phyloP scores from a whole-genome alignment of 2,113 vertebrate species.

The Arvicanthis niloticus region DNA sequence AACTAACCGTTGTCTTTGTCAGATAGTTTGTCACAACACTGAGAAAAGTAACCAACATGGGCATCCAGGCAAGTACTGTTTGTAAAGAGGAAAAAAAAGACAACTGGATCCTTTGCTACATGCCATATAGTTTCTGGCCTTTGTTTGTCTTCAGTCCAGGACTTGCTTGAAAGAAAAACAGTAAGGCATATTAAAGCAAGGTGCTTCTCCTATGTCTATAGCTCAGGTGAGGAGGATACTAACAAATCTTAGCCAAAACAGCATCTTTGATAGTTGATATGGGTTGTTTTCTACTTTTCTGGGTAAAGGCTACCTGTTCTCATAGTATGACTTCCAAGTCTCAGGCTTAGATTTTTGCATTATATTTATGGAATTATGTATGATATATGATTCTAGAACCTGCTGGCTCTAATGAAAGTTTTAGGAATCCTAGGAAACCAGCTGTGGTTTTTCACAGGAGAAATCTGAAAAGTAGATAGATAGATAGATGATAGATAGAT shows the following conservation, averaged over 20 bases:
- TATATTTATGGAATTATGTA: constrained; percentile 15
- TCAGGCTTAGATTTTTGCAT: not conserved
- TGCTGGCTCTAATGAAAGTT: constrained; percentile 59
- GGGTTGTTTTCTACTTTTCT: not conserved
- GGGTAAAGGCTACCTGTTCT: not conserved
- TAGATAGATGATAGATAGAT: not conserved
- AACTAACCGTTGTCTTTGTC: not conserved
- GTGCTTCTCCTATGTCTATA: not conserved
- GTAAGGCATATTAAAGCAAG: not conserved
- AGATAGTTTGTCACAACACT: not conserved
- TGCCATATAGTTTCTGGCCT: not conserved
- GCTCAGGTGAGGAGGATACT: not conserved
- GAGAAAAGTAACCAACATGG: not conserved
- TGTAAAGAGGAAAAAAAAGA: constrained; percentile 1
- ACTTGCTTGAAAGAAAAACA: constrained; percentile 17
- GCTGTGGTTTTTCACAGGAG: not conserved
- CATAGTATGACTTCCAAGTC: not conserved
- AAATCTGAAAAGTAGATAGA: not conserved
- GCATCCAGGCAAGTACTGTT: not conserved
- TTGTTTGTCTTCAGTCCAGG: not conserved
- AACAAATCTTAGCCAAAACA: constrained; percentile 35
- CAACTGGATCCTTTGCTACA: not conserved
- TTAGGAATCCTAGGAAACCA: not conserved
- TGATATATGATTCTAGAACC: not conserved
- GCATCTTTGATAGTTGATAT: not conserved